Evolutionary conservation across 2,113 vertebrate genomes (phyloP), one percentile per base, ranked within the genome.

Genomic region (Fregetta grallaria): DNA sequence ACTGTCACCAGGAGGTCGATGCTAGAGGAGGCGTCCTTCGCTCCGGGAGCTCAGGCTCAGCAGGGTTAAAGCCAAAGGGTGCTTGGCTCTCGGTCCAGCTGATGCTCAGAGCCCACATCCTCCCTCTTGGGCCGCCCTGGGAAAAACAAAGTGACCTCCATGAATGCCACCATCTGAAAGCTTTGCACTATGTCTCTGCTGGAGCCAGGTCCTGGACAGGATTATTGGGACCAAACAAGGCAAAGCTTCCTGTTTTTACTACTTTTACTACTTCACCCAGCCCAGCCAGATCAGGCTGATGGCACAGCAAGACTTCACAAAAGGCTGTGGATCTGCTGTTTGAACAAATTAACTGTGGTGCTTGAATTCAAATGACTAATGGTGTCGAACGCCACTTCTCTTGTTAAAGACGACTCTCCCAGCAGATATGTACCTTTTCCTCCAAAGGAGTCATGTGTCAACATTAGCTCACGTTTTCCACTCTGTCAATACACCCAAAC

Each of bases 391-490:
- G 4, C 61, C 55, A 49, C 80, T 94, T 58, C 85, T 94, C 88
- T 96, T 63, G 88, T 96, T 92, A 89, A 96, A 93, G 89, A 96
- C 11, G 5, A 14, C 92, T 88, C 44, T 66, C 94, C 78, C 88
- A 88, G 75, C 77, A 90, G 93, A 70, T 92, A 74, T 36, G 93
- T 77, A 93, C 91, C 94, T 97, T 97, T 83, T 71, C 50, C 91
- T 93, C 93, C 44, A 7, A 95, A 38, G 38, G 38, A 38, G 38
- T 8, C 8, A 38, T 38, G 38, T 93, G 96, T 97, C 96, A 97
- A 96, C 95, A 96, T 19, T n/a, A 93, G 88, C 93, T 96, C 92
- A 73, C 26, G 22, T 88, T 76, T 84, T 90, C 92, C 79, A 91
- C 25, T 55, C 42, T 88, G 89, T 86, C 87, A 70, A 85, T 59